Percentiles rank a stretch among this genome's conserved stretches.
phyloP scores from a whole-genome alignment of 2,113 vertebrate species.

The Zosterops japonicus region DNA sequence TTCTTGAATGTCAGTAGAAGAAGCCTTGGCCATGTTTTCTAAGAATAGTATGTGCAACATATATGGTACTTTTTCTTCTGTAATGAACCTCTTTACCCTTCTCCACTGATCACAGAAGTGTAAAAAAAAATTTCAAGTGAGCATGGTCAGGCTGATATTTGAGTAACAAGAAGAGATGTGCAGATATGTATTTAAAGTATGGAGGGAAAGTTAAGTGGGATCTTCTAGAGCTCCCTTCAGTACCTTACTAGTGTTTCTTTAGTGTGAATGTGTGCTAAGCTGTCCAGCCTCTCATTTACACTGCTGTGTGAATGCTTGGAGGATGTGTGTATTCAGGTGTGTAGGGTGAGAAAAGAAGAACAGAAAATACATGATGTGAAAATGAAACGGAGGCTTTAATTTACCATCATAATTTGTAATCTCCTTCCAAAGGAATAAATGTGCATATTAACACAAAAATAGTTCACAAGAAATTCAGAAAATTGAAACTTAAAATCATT shows the following conservation, averaged over 20 bases:
- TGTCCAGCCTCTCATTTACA: not conserved
- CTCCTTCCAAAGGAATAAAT: not conserved
- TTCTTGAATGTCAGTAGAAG: not conserved
- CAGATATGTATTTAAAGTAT: not conserved
- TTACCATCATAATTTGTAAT: not conserved
- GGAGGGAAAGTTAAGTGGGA: not conserved
- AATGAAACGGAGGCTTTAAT: not conserved
- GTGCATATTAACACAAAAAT: not conserved
- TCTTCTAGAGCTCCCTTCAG: not conserved
- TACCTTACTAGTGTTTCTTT: not conserved
- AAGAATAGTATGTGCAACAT: not conserved
- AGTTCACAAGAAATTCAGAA: conserved; percentile 6
- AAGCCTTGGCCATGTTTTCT: not conserved
- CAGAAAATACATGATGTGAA: not conserved
- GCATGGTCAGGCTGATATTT: not conserved
- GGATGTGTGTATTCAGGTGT: not conserved
- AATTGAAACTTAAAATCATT: conserved; percentile 12
- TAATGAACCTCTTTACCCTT: not conserved
- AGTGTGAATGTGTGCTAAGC: not conserved
- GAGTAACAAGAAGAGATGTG: not conserved
- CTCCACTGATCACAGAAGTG: not conserved
- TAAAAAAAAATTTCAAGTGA: not conserved
- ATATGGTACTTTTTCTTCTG: not conserved
- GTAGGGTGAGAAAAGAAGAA: not conserved
- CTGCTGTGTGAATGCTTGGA: not conserved